These are phyloP conservation scores for Stenopsyche tienmushanensis DNA, from an alignment of 1,140 invertebrate genomes.

Conservation along the genomic window DNA sequence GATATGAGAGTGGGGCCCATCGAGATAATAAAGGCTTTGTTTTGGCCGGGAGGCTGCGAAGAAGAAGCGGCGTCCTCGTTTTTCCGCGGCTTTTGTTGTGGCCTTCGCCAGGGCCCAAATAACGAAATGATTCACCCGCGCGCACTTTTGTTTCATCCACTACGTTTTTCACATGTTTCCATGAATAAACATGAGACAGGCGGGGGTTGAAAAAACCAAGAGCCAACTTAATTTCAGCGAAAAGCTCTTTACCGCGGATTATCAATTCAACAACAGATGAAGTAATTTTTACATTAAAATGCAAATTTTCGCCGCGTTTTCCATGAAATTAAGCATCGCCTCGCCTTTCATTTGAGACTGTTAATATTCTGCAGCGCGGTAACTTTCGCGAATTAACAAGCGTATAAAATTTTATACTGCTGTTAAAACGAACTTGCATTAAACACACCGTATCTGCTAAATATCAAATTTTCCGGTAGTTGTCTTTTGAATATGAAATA, in stretches of 20 bases:
- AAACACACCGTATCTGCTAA: neutral
- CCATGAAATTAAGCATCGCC: slow-evolving; percentile 35
- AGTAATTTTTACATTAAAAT: slow-evolving; percentile 40
- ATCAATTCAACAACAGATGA: slow-evolving; percentile 39
- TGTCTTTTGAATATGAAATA: slow-evolving; percentile 2
- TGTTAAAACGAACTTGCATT: neutral
- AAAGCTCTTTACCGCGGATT: slow-evolving; percentile 37
- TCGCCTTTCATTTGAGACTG: slow-evolving; percentile 21
- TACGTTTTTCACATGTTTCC: slow-evolving; percentile 24
- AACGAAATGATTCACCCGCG: slow-evolving; percentile 29
- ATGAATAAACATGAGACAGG: slow-evolving; percentile 27
- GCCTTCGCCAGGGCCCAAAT: neutral
- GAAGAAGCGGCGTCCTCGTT: no score
- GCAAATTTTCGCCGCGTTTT: slow-evolving; percentile 33
- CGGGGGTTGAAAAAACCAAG: neutral
- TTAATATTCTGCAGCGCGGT: slow-evolving; percentile 30
- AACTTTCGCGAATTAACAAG: slow-evolving; percentile 24
- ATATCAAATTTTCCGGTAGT: neutral
- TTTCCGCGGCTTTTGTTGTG: slow-evolving; percentile 19
- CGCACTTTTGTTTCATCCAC: slow-evolving; percentile 13
- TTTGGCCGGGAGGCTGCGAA: neutral
- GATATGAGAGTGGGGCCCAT: neutral
- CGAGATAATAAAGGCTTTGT: neutral
- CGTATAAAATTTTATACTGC: neutral
- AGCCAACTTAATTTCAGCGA: slow-evolving; percentile 32